Evolutionary conservation across 2,113 vertebrate species (phyloP), one percentile per base, ranked within the genome.

Genomic region (Geothlypis trichas): DNA sequence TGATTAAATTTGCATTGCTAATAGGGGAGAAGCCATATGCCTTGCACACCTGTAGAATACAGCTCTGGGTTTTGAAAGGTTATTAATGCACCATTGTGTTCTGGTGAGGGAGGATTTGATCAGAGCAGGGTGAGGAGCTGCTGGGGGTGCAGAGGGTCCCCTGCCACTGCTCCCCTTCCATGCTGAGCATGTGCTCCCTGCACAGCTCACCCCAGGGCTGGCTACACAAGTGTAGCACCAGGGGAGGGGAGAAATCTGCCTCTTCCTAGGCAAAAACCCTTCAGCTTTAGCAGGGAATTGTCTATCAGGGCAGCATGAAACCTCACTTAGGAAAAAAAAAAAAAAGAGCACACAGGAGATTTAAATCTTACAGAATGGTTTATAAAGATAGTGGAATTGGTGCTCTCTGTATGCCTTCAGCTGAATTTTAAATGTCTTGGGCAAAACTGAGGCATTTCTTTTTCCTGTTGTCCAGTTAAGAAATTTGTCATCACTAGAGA

Each of bases 1-100:
- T 97, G 96, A 96, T 97, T 96, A 97, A 96, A 96, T 97, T 94
- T 96, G 96, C 95, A 97, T 95, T 96, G 96, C 96, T 96, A 93
- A 97, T 94, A 63, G 62, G 27, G 57, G 68, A 80, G 82, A 92
- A 72, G 93, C 88, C 93, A 95, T 95, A 96, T 95, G 95, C 88
- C 83, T 91, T 17, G 1, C 76, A 94, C 92, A 96, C 93, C 95
- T 96, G 95, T 97, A 84, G 93, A 84, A 94, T 11, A 86, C 61
- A 92, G 65, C 88, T 90, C 76, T 0, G 1, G 74, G 77, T 89
- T 95, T 57, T 77, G 75, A 92, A 94, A 96, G 84, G 87, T 95
- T 84, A 93, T 93, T 94, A 90, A 63, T 51, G 63, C 63, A 28
- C 79, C 41, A 72, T 87, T 93, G 78, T 35, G 59, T 41, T 88